Percentiles rank a stretch among this genome's conserved stretches.
Evolutionary conservation across 2,888 invertebrate species (phyloP).

Genomic region (Drosophila algonquin): DNA sequence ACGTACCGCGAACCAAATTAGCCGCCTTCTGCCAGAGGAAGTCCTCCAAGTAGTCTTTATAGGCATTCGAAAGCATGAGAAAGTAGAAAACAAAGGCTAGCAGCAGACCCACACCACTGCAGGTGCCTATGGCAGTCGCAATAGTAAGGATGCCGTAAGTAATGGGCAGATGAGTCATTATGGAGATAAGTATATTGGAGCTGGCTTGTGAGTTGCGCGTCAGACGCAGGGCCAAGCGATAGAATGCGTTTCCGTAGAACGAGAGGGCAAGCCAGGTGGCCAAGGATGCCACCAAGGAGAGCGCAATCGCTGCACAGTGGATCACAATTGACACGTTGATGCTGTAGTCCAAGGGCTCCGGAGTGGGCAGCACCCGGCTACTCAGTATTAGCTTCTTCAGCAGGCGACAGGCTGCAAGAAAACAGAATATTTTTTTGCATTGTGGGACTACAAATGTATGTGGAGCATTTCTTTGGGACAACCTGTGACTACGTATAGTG

Average conservation of each 20-base stretch:
- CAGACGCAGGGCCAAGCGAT: constrained; percentile 69
- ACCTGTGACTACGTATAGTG: constrained; percentile 82
- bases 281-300: constrained; percentile 65
- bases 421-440: not conserved
- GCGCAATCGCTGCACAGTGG: constrained; percentile 72
- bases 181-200: constrained; percentile 85
- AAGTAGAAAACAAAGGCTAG: constrained; percentile 89
- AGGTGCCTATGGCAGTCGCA: constrained; percentile 87
- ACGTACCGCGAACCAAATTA: constrained; percentile 50
- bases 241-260: constrained; percentile 66
- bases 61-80: constrained; percentile 88
- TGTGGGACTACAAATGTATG: not conserved
- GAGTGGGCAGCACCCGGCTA: constrained; percentile 53
- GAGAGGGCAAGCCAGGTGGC: constrained; percentile 65
- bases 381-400: constrained; percentile 68
- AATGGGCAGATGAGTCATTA: constrained; percentile 88
- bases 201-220: constrained; percentile 61
- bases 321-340: constrained; percentile 70
- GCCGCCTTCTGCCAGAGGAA: constrained; percentile 84
- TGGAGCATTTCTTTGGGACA: not conserved
- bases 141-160: constrained; percentile 87
- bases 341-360: constrained; percentile 65
- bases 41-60: constrained; percentile 88
- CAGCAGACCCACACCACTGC: constrained; percentile 89
- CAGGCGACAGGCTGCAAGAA: constrained; percentile 69